Percentiles rank a stretch among this genome's conserved stretches.
Evolutionary conservation across 35 echinoderm and acorn worm genomes (phyloP).

Genomic region (Lytechinus variegatus): DNA sequence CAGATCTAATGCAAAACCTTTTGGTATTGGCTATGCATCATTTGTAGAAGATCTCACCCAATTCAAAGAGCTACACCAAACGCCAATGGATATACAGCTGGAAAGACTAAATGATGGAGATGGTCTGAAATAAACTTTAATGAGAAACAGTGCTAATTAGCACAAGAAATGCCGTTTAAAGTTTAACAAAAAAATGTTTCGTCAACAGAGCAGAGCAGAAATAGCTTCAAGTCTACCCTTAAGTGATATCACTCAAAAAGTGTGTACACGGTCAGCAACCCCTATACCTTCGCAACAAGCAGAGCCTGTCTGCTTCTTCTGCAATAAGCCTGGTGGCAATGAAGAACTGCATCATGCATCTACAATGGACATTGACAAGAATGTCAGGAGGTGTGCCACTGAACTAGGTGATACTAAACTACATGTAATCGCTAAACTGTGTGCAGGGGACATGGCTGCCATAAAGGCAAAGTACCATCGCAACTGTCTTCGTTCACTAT

Average conservation of each 20-base stretch:
- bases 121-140: constrained; percentile 59
- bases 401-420: not conserved
- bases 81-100: not conserved
- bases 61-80: not conserved
- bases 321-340: not conserved
- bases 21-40: constrained; percentile 38
- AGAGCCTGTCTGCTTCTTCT: constrained; percentile 21
- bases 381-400: not conserved
- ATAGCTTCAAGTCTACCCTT: not conserved
- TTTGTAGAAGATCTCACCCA: not conserved
- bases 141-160: constrained; percentile 49
- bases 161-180: constrained; percentile 56
- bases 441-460: constrained; percentile 54
- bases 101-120: constrained; percentile 56
- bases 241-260: not conserved
- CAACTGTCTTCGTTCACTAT: constrained; percentile 32
- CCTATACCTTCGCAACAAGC: too few relatives aligned
- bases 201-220: not conserved
- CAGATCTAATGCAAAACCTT: not conserved
- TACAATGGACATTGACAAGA: not conserved
- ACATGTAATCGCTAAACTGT: not conserved
- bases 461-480: constrained; percentile 37
- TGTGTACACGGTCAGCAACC: too few relatives aligned
- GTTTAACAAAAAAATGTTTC: constrained; percentile 35
- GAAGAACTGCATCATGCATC: not conserved